phyloP scores from a whole-genome alignment of 2,888 invertebrate species.

The Ophion obscuratus region DNA sequence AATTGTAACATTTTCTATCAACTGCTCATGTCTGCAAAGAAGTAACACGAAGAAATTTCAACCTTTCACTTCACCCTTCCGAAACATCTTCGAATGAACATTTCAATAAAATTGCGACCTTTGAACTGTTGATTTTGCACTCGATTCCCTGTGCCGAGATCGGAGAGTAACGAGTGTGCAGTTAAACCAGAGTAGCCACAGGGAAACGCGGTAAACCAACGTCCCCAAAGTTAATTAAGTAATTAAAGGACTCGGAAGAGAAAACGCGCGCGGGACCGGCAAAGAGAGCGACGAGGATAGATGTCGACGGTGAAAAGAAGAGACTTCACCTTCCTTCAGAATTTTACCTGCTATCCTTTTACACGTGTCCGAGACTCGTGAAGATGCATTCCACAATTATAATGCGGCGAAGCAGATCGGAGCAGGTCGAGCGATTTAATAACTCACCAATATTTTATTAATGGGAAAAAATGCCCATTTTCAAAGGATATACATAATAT shows the following conservation, averaged over 20 bases:
- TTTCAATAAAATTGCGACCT: not conserved
- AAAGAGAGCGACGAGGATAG: slow-evolving; percentile 37
- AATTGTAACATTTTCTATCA: too few relatives aligned
- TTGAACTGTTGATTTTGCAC: not conserved
- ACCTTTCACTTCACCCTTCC: not conserved
- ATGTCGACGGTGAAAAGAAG: slow-evolving; percentile 16
- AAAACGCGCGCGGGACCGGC: not conserved
- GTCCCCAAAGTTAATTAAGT: slow-evolving; percentile 50
- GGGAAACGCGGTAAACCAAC: slow-evolving; percentile 38
- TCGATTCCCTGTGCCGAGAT: slow-evolving; percentile 1
- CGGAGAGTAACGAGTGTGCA: slow-evolving; percentile 8
- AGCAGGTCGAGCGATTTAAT: slow-evolving; percentile 5
- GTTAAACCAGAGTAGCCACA: slow-evolving; percentile 18
- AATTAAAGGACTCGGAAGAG: slow-evolving; percentile 24
- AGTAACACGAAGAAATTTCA: not conserved
- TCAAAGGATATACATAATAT: slow-evolving; percentile 2
- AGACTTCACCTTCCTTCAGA: slow-evolving; percentile 5
- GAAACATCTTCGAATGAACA: too few relatives aligned
- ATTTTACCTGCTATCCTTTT: not conserved
- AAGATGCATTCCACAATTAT: slow-evolving; percentile 7
- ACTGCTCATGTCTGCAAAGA: too few relatives aligned
- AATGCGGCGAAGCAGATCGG: not conserved
- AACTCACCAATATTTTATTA: slow-evolving; percentile 28
- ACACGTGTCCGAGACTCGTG: slow-evolving; percentile 10
- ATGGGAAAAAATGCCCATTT: slow-evolving; percentile 3